Evolutionary conservation across 2,797 vertebrate genomes (phyloP), one percentile per base, ranked within the genome.

Genomic region (Avahi laniger): DNA sequence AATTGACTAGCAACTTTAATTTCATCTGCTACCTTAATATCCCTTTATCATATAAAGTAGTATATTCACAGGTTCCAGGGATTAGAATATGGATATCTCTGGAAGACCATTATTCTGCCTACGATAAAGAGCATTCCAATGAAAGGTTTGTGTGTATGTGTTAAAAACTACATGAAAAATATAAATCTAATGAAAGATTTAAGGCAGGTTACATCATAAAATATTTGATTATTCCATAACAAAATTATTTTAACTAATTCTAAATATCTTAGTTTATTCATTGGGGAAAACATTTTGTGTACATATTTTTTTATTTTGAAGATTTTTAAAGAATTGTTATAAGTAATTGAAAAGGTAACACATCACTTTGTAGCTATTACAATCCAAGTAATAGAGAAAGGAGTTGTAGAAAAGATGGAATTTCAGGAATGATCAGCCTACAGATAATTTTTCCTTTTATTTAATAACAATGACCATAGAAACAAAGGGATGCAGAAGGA

Each of bases 211-310:
- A 73, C 7, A 73, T 59, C 52, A 73, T 65, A 83, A 93, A 83
- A 43, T 41, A 78, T 48, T 72, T 87, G 48, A 6, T 65, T 54
- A 78, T 89, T 70, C 43, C 5, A 35, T 48, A 82, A 54, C 1
- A 76, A 94, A 94, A 24, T n/a, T 88, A 67, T 70, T 79, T 91
- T 50, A 89, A 78, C 33, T 4, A 72, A 79, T 93, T 80, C 9
- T 13, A 69, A 65, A 43, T 65, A 41, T 28, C 8, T 73, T 30
- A 79, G 22, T 38, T 50, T 18, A 50, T 59, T 95, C 7, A 8
- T 35, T 63, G 33, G 0, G 35, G 11, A 12, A 81, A 93, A 35
- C 1, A 30, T 50, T 78, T 87, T 65, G 9, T 14, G 2, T 20
- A 33, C 11, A 69, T 43, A 2, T 30, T 30, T 67, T 54, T 75